These are phyloP conservation scores for Hippopotamyrus pictus DNA, from an alignment of 2,797 vertebrate species.

Conservation along the genomic window DNA sequence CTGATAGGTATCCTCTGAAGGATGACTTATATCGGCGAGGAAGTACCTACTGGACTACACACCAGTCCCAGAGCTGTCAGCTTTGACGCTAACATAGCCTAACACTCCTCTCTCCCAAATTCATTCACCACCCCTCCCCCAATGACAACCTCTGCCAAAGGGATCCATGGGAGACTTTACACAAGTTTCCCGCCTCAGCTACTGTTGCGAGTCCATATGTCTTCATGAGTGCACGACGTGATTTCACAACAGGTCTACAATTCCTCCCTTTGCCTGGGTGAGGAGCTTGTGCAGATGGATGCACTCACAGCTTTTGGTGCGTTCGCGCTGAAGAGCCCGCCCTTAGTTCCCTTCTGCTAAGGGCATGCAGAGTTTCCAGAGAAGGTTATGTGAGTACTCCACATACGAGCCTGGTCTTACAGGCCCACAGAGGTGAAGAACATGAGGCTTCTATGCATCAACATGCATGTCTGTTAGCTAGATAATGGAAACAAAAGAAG, in stretches of 20 bases:
- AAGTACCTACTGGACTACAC: neutral
- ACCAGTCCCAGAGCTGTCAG: neutral
- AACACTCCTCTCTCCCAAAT: neutral
- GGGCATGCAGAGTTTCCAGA: neutral
- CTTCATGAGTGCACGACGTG: neutral
- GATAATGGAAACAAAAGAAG: neutral
- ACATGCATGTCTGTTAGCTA: neutral
- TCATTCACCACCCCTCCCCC: neutral
- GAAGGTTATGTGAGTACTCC: neutral
- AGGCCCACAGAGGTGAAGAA: neutral
- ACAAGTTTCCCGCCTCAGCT: neutral
- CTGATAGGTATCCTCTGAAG: neutral
- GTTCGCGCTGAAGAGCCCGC: neutral
- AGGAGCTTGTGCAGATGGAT: neutral
- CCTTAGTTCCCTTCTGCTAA: neutral
- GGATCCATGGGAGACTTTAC: neutral
- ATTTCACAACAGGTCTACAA: neutral
- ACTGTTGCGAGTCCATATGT: neutral
- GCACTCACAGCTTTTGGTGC: neutral
- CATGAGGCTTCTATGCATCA: neutral
- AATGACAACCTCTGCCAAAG: neutral
- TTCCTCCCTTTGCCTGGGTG: neutral
- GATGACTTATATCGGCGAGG: neutral
- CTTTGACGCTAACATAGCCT: neutral
- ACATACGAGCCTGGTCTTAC: neutral